Base-by-base conservation (phyloP, 2,797 vertebrate genomes). In the Ambastaia sidthimunki region DNA sequence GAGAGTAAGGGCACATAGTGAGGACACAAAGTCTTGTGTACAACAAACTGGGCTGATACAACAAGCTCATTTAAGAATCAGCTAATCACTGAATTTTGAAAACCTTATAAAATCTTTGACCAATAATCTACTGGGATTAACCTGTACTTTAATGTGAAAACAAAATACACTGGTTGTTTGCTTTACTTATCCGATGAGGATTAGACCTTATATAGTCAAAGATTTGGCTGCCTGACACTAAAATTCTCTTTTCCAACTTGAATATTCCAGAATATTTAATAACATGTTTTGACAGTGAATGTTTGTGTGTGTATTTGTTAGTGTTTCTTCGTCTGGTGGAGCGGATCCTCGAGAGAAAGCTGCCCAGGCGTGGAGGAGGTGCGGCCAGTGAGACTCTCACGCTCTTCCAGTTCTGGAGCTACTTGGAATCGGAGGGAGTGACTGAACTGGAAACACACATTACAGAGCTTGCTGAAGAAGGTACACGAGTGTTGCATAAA, bases 371-470 rank as follows among this genome's bases (percentile, higher is more conserved):
- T 65, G 89, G 91, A 0, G 87, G 91, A 19, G 89, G 91, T 0
- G 76, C 88, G 68, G 91, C 85, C 73, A 90, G 87, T 0, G 94
- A 96, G 67, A 93, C 88, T 54, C 80, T 98, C 86, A 98, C 97
- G 0, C 48, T 98, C 83, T 99, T 98, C 88, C 98, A 98, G 87
- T 95, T 96, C 85, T 98, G 97, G 97, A 96, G 91, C 86, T 94
- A 97, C 70, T 80, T 98, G 1, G 96, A 99, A 85, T 91, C 93
- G 0, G 92, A 95, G 0, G 81, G 90, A 0, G 74, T 94, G 71
- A 89, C 86, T 15, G 90, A 94, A 19, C 90, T 99, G 57, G 95
- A 97, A 41, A 90, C 91, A 9, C 95, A 96, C 57, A 73, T 98
- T 82, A 89, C 90, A 2, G 96, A 98, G 86, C 91, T 97, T 63